Conservation (phyloP, 2,797 vertebrate genomes). For the Todus mexicanus region DNA sequence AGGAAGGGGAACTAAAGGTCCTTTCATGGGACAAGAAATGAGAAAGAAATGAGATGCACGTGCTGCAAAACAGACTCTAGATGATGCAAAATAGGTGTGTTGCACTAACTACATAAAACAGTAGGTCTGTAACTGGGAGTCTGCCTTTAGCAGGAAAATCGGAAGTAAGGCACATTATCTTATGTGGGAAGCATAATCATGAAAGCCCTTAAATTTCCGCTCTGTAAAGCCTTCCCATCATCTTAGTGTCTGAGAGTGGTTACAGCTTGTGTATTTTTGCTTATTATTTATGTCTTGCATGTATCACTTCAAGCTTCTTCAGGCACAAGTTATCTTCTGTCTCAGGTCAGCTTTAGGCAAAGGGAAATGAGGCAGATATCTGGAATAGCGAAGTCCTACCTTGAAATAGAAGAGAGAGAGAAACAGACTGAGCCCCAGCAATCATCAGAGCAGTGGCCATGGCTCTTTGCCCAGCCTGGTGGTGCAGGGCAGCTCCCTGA, state of each 20-base stretch:
- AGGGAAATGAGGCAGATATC: conserved; percentile 3
- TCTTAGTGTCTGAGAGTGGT: background rate
- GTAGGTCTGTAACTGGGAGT: background rate
- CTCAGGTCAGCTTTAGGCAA: background rate
- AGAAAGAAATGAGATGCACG: background rate
- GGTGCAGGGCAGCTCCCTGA: background rate
- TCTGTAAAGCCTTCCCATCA: background rate
- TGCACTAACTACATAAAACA: background rate
- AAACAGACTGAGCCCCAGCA: background rate
- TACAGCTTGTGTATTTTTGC: background rate
- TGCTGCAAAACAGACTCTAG: background rate
- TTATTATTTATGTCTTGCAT: background rate
- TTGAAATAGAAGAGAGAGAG: background rate
- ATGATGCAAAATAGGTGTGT: background rate
- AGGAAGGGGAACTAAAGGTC: background rate
- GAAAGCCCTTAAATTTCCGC: background rate
- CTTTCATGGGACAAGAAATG: background rate
- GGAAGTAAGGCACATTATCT: background rate
- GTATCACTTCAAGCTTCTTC: background rate
- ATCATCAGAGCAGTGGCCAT: background rate
- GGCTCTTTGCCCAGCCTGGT: conserved; percentile 26
- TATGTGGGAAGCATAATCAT: background rate
- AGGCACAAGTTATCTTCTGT: background rate
- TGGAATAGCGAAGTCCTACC: background rate
- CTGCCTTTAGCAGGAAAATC: background rate